phyloP scores from a whole-genome alignment of 2,797 vertebrate genomes.

The Propithecus deckenii region DNA sequence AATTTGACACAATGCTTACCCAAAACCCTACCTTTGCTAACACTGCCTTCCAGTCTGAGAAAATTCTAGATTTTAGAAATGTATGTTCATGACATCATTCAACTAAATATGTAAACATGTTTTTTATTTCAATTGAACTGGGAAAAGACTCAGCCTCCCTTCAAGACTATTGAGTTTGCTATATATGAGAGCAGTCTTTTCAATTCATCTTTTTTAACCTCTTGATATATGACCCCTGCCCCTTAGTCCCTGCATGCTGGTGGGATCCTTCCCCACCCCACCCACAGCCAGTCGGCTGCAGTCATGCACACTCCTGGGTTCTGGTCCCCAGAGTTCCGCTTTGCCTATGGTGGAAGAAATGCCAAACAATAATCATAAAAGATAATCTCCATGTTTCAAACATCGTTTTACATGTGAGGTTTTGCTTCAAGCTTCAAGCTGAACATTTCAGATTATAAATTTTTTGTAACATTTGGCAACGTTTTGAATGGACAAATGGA shows the following conservation, averaged over 20 bases:
- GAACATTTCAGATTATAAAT: background rate
- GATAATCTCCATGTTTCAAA: background rate
- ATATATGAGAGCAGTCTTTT: background rate
- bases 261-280: background rate
- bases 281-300: background rate
- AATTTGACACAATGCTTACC: fast-evolving
- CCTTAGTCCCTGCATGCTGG: fast-evolving
- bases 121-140: background rate
- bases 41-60: fast-evolving
- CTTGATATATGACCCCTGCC: background rate
- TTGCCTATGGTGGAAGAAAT: background rate
- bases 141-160: background rate
- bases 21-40: background rate
- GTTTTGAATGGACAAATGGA: background rate
- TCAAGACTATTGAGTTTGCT: background rate
- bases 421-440: background rate
- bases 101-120: too few species aligned
- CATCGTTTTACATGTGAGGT: background rate
- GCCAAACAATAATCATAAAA: background rate
- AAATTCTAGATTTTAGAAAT: background rate
- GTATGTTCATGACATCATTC: background rate
- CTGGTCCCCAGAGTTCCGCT: background rate
- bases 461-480: background rate
- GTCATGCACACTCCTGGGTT: background rate
- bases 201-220: background rate